Evolutionary conservation across 2,797 vertebrate species (phyloP), one percentile per base, ranked within the genome.

Genomic region (Eptatretus atami): DNA sequence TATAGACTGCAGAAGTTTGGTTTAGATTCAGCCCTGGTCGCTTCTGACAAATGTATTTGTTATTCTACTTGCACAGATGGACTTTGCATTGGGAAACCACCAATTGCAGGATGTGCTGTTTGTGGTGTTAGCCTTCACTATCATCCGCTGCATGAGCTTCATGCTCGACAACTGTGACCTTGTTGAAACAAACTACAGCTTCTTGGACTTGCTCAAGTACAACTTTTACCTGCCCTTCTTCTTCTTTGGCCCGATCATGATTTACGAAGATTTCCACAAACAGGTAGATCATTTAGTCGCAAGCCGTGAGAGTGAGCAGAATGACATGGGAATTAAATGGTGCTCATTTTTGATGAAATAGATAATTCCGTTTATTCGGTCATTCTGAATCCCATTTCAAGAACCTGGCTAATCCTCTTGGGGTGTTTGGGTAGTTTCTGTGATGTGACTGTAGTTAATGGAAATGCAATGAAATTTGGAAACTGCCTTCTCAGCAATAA

Each of bases 171-270:
- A 79, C 73, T 82, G 76, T 1, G 77, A 85, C 65, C 78, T 53
- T 71, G 79, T 78, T 9, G 79, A 82, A 1, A 83, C 81, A 57
- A 82, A 79, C 74, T 92, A 83, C 72, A 86, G 77, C 71, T 77
- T 94, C 68, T 73, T 88, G 0, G 84, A 93, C 69, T 80, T 98
- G 70, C 80, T 98, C 74, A 86, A 88, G 68, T 98, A 95, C 77
- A 98, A 98, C 75, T 98, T 96, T 81, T 98, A 98, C 79, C 81
- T 98, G 70, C 90, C 90, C 0, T 94, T 90, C 77, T 98, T 98
- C 77, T 98, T 86, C 74, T 98, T 96, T 0, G 87, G 92, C 61
- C 92, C 92, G 54, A 74, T 98, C 74, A 90, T 96, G 86, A 95
- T 86, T 0, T 98, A 94, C 64, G 87, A 98, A 67, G 77, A 75